phyloP scores from a whole-genome alignment of 1,140 invertebrate species.

The Drosophila sucinea region DNA sequence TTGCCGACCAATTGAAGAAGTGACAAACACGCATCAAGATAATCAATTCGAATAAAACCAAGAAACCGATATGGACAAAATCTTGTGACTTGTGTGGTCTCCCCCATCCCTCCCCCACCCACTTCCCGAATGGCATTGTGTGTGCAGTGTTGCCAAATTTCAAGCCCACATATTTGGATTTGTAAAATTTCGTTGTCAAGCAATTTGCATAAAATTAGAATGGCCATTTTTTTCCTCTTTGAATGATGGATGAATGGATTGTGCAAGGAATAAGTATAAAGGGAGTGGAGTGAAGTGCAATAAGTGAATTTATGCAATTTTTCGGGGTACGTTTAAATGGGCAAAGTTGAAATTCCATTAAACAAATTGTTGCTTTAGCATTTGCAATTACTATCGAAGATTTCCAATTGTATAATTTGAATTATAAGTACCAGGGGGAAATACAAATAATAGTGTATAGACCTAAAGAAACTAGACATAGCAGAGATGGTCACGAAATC shows the following conservation, averaged over 20 bases:
- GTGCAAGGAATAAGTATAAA: conserved; percentile 12
- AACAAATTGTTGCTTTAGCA: not conserved
- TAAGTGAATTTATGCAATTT: not conserved
- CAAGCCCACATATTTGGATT: conserved; percentile 14
- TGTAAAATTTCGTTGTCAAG: conserved; percentile 19
- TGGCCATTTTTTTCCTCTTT: not conserved
- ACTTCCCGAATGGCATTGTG: no score
- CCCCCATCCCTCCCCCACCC: no score
- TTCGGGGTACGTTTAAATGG: not conserved
- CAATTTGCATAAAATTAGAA: conserved; percentile 41
- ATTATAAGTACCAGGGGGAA: not conserved
- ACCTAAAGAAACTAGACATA: no score
- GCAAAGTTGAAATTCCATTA: not conserved
- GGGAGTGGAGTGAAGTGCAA: conserved; percentile 1
- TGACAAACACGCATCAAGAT: conserved; percentile 16
- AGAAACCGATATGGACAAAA: conserved; percentile 8
- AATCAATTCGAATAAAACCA: conserved; percentile 22
- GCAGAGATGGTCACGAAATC: no score
- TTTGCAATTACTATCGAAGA: not conserved
- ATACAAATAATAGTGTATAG: not conserved
- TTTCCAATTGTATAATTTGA: not conserved
- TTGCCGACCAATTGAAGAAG: conserved; percentile 26
- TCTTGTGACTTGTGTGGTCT: conserved; percentile 19
- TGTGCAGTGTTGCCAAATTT: conserved; percentile 16
- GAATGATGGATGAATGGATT: conserved; percentile 12